Conservation (phyloP, 2,888 invertebrate genomes). For the Danaus chrysippus region DNA sequence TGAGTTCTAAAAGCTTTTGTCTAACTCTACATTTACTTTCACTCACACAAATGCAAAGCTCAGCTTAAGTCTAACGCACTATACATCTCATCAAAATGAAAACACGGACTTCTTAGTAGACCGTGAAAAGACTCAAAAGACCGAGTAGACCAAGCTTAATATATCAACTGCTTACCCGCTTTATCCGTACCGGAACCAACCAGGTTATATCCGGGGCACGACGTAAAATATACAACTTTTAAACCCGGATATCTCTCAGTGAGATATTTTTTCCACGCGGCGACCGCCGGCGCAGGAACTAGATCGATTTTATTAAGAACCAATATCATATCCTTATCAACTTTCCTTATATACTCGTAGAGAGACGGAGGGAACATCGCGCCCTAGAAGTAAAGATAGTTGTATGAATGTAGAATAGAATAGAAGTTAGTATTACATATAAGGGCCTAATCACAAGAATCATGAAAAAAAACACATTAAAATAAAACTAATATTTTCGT, state of each 20-base stretch:
- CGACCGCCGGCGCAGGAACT: constrained; percentile 87
- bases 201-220: constrained; percentile 87
- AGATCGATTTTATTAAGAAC: constrained; percentile 96
- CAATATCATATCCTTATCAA: constrained; percentile 91
- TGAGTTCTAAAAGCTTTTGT: too few species aligned
- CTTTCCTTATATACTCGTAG: constrained; percentile 86
- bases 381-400: constrained; percentile 63
- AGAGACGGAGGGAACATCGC: constrained; percentile 94
- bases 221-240: constrained; percentile 90
- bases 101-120: not conserved
- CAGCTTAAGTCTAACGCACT: too few species aligned
- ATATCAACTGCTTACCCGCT: constrained; percentile 56
- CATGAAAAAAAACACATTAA: too few species aligned
- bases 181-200: constrained; percentile 77
- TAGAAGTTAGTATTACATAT: not conserved
- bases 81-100: not conserved
- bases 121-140: constrained; percentile 1
- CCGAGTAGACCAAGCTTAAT: not conserved
- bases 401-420: too few species aligned
- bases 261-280: constrained; percentile 93
- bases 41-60: too few species aligned
- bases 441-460: too few species aligned
- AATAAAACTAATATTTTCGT: too few species aligned
- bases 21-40: too few species aligned
- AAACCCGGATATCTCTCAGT: constrained; percentile 77